Evolutionary conservation across 2,888 invertebrate species (phyloP).

Genomic region (Lepidonotus clava): DNA sequence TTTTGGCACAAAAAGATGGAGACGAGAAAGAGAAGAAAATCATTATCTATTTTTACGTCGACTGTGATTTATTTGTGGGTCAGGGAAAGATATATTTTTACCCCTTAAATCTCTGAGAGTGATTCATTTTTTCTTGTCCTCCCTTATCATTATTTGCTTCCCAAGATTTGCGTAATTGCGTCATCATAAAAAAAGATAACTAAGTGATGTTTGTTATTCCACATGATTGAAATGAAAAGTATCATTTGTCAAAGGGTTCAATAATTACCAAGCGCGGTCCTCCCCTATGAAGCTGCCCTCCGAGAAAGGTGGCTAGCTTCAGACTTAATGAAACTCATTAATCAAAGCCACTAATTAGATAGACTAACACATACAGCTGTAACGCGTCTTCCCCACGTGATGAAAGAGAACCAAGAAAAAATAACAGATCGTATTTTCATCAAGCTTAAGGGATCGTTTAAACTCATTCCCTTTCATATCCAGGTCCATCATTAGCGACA

Average conservation of each 20-base stretch:
- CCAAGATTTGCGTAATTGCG: constrained; percentile 27
- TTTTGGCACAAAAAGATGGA: too few species aligned
- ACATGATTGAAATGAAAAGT: constrained; percentile 48
- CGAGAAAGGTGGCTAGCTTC: constrained; percentile 3
- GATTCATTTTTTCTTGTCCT: neutral
- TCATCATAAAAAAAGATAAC: constrained; percentile 17
- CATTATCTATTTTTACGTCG: too few species aligned
- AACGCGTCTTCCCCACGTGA: neutral
- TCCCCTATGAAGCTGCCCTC: too few species aligned
- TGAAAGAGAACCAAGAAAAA: constrained; percentile 9
- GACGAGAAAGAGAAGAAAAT: too few species aligned
- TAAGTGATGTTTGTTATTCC: constrained; percentile 44
- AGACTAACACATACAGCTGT: constrained; percentile 34
- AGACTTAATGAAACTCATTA: constrained; percentile 8
- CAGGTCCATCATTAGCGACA: neutral
- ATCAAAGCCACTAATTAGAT: constrained; percentile 29
- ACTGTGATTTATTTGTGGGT: constrained; percentile 6
- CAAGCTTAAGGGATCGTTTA: neutral
- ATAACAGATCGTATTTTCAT: neutral
- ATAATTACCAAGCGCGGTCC: constrained; percentile 32
- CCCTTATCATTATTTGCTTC: neutral
- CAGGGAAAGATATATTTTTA: neutral
- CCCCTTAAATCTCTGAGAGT: neutral
- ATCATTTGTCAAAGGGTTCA: constrained; percentile 49
- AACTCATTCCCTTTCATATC: neutral